phyloP scores from a whole-genome alignment of 1,140 invertebrate species.

The Delia radicum region DNA sequence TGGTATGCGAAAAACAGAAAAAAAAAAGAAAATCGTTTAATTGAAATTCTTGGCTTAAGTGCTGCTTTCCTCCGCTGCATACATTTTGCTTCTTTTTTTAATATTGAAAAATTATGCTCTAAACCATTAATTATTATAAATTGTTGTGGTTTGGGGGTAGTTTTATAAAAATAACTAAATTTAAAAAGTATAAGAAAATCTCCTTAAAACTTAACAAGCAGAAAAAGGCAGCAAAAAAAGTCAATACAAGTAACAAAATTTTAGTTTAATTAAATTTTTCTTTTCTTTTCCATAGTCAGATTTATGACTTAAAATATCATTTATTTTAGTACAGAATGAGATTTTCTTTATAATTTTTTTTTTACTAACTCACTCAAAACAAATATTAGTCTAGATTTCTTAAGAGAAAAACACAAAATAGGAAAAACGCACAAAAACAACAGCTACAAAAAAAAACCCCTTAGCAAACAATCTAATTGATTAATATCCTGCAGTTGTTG shows the following conservation, averaged over 20 bases:
- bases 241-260: not conserved
- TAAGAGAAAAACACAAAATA: not conserved
- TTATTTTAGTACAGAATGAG: not conserved
- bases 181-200: not conserved
- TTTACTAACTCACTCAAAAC: no score
- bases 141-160: not conserved
- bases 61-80: not conserved
- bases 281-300: not conserved
- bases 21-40: not conserved
- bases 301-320: not conserved
- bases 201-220: not conserved
- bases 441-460: not conserved
- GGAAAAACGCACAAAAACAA: no score
- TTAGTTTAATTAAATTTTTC: not conserved
- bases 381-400: not conserved
- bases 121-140: not conserved
- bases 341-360: no score
- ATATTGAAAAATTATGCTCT: not conserved
- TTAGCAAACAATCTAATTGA: not conserved
- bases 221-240: not conserved
- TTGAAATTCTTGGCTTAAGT: slow-evolving; percentile 1
- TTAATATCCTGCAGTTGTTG: not conserved
- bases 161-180: not conserved
- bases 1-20: not conserved
- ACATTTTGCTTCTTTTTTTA: not conserved